A percentile compares a stretch with the other conserved stretches of the same genome.
These are phyloP conservation scores for Maccullochella peelii DNA, from an alignment of 2,113 vertebrate genomes.

Conservation along the genomic window DNA sequence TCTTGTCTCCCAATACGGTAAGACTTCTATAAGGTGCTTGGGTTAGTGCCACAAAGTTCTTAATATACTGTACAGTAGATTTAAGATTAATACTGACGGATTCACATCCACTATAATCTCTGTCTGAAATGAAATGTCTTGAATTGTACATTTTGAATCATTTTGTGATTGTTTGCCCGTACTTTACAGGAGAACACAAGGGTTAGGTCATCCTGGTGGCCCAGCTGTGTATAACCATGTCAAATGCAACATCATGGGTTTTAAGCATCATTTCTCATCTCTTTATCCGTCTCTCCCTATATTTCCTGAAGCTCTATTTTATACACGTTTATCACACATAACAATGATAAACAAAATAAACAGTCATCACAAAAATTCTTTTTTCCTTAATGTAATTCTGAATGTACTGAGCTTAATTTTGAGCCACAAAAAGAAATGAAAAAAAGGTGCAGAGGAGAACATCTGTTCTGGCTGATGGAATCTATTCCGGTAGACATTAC, in stretches of 20 bases:
- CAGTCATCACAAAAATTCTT: background rate
- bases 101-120: background rate
- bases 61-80: background rate
- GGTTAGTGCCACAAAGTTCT: background rate
- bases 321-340: no score
- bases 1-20: background rate
- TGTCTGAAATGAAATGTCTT: background rate
- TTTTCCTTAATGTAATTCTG: background rate
- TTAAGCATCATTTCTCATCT: background rate
- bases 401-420: background rate
- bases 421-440: background rate
- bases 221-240: background rate
- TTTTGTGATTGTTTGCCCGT: constrained; percentile 18
- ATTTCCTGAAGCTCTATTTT: background rate
- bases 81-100: background rate
- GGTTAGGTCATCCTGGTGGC: background rate
- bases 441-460: background rate
- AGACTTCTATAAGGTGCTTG: background rate
- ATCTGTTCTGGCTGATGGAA: constrained; percentile 17
- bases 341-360: background rate
- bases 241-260: background rate
- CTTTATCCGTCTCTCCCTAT: background rate
- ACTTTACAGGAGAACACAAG: background rate
- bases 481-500: constrained; percentile 36
- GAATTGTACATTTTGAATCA: background rate